These are phyloP conservation scores for Naso thynnoides DNA, from an alignment of 2,797 vertebrate species.

Conservation along the genomic window DNA sequence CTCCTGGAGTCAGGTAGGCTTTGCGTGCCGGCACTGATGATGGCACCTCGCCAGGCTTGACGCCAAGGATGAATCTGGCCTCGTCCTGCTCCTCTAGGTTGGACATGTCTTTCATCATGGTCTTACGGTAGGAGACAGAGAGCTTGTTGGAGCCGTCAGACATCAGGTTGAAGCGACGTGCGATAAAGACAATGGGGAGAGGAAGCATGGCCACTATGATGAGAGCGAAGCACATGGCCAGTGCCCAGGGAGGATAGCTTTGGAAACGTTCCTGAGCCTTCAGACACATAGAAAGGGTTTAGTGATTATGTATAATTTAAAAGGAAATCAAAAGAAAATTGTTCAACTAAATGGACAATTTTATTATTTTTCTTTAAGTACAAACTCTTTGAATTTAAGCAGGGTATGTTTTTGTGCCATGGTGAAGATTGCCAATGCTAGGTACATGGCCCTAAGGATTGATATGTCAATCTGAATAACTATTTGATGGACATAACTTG, in stretches of 20 bases:
- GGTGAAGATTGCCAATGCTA: background rate
- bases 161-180: conserved; percentile 91
- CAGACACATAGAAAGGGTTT: conserved; percentile 10
- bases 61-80: conserved; percentile 92
- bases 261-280: conserved; percentile 93
- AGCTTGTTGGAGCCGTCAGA: conserved; percentile 94
- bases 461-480: background rate
- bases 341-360: background rate
- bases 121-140: conserved; percentile 94
- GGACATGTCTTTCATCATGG: conserved; percentile 98
- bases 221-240: conserved; percentile 90
- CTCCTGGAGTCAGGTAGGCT: conserved; percentile 88
- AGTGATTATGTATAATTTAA: background rate
- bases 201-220: conserved; percentile 91
- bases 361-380: background rate
- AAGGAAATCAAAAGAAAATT: background rate
- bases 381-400: background rate
- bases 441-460: background rate
- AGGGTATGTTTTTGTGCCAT: background rate
- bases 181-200: conserved; percentile 91
- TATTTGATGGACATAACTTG: background rate
- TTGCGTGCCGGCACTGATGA: conserved; percentile 86
- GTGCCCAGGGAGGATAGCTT: conserved; percentile 93
- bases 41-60: conserved; percentile 89
- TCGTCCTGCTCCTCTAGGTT: conserved; percentile 94